Evolutionary conservation across 2,797 vertebrate genomes (phyloP), one percentile per base, ranked within the genome.

Genomic region (Percopsis omiscomaycus): DNA sequence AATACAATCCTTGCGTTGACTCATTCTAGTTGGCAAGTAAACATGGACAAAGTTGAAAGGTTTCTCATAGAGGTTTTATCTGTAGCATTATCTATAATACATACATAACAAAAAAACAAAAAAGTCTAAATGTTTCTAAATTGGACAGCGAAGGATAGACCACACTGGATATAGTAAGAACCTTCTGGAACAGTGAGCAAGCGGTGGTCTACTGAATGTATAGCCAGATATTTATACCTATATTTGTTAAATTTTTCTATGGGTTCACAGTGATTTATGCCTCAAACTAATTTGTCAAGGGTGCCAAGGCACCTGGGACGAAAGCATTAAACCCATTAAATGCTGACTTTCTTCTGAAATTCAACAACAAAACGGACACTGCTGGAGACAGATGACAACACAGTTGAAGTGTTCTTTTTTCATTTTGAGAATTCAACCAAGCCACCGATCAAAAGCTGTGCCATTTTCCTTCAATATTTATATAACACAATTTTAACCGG

Each of bases 11-110:
- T 85, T 73, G 74, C 83, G 75, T 79, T 77, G 74, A 82, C 75
- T 84, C 73, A 48, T 76, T 89, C 74, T 84, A 74, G 74, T 90
- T 90, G 88, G 89, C 86, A 91, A 91, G 86, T 89, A 86, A 88
- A 91, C 82, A 81, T 79, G 75, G 85, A 83, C 70, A 78, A 64
- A 84, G 64, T 81, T 68, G 52, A 77, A 83, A 82, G 55, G 54
- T 75, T 79, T 69, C 55, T 71, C 69, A 73, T 75, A 83, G 66
- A 84, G 64, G 66, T 78, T 57, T 85, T 65, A 81, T 77, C 60
- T 84, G 76, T 78, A 69, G 57, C 61, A 78, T 70, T 64, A 74
- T 78, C 70, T 84, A 74, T 76, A 80, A 9, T 86, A 89, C 86
- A 37, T 88, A n/a, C n/a, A n/a, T n/a, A n/a, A n/a, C n/a, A n/a